Conservation (phyloP, 2,113 vertebrate genomes). For the Xerus inauris region DNA sequence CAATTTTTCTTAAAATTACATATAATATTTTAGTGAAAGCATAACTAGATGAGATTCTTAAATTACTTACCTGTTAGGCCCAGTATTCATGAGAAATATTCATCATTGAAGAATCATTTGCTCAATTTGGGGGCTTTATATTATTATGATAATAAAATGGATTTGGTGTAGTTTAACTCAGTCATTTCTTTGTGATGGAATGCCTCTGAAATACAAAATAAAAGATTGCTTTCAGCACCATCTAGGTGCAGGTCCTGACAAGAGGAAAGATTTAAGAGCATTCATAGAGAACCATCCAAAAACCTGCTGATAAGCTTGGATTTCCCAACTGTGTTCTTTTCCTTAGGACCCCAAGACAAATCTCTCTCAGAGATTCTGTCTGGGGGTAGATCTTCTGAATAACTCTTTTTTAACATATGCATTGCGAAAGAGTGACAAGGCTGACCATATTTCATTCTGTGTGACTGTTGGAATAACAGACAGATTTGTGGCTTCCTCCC, state of each 20-base stretch:
- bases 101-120: neutral
- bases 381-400: neutral
- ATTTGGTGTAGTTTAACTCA: neutral
- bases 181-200: neutral
- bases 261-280: neutral
- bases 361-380: neutral
- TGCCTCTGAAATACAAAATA: neutral
- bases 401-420: neutral
- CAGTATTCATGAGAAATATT: neutral
- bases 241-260: neutral
- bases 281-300: accelerated
- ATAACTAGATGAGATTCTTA: neutral
- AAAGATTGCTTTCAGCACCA: neutral
- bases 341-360: accelerated
- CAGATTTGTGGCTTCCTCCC: neutral
- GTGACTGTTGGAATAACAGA: neutral
- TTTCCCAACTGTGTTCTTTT: neutral
- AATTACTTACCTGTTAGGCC: neutral
- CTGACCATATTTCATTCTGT: neutral
- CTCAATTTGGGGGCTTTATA: neutral
- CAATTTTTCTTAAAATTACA: conserved; percentile 11
- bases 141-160: neutral
- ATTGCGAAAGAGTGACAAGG: neutral
- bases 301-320: neutral
- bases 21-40: neutral